Base-by-base conservation (phyloP, 2,888 invertebrate species). In the Holacanthella duospinosa region DNA sequence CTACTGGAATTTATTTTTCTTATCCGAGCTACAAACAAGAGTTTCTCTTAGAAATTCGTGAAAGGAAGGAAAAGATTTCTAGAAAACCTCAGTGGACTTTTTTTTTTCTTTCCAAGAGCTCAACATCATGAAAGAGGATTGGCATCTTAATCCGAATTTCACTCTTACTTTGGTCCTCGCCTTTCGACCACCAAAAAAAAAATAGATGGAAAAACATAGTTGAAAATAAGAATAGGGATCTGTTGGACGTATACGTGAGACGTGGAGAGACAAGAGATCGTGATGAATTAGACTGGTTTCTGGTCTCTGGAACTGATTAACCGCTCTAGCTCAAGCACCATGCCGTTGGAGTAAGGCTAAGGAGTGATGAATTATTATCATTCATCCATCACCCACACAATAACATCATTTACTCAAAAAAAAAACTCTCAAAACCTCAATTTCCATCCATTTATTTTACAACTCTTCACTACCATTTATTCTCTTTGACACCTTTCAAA, bases 121-220 rank as follows among this genome's bases (percentile, higher is more conserved):
- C 12, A 4, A 48, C 48, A 48, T 48, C 48, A 48, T 48, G 48
- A 48, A 48, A 36, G 36, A n/a, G 36, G 36, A 48, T 48, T 48
- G 48, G 4, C 48, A 48, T 48, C 12, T 48, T 48, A 48, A 48
- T 48, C 48, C 48, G 4, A 21, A 48, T n/a, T 4, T 21, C 21
- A 48, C 48, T 48, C 21, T 36, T 16, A 6, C 36, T 36, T 16
- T 9, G 36, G 9, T 6, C 16, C 36, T 36, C n/a, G n/a, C n/a
- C n/a, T n/a, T n/a, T n/a, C n/a, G n/a, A n/a, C n/a, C n/a, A n/a
- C n/a, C n/a, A n/a, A n/a, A n/a, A n/a, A n/a, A n/a, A n/a, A n/a
- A n/a, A n/a, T n/a, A n/a, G n/a, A n/a, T n/a, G n/a, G n/a, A n/a
- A n/a, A n/a, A n/a, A n/a, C n/a, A n/a, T n/a, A n/a, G n/a, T n/a